Evolutionary conservation across 2,113 vertebrate genomes (phyloP).

Genomic region (Rhizomys pruinosus): DNA sequence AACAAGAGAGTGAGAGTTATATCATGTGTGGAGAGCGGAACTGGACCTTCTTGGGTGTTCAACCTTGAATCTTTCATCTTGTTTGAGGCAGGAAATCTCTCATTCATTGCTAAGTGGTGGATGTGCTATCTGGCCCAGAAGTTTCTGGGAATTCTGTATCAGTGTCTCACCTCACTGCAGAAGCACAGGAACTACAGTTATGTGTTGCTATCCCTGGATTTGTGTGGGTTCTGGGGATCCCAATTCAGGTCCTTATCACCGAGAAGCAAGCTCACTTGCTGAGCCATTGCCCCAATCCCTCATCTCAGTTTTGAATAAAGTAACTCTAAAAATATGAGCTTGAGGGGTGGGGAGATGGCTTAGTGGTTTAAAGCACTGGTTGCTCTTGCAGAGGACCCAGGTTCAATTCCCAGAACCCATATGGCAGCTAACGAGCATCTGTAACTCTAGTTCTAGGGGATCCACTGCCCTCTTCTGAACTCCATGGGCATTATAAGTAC

Average conservation of each 20-base stretch:
- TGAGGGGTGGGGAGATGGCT: background rate
- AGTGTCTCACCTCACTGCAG: background rate
- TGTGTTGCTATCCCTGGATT: background rate
- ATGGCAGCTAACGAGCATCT: no score
- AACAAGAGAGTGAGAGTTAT: background rate
- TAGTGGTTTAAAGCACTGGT: no score
- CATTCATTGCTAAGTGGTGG: background rate
- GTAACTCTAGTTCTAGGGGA: no score
- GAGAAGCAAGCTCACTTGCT: background rate
- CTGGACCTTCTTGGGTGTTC: background rate
- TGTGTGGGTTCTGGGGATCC: background rate
- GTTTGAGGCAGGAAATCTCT: background rate
- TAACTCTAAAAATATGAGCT: conserved; percentile 7
- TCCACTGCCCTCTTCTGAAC: no score
- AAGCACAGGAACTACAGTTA: background rate
- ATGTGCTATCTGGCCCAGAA: background rate
- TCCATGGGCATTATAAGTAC: no score
- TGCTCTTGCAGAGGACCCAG: no score
- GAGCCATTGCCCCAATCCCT: background rate
- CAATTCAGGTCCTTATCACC: background rate
- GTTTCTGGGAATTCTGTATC: background rate
- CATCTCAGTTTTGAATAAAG: conserved; percentile 44
- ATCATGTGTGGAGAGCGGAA: background rate
- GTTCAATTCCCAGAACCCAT: no score
- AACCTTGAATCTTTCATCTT: background rate